phyloP scores from a whole-genome alignment of 2,797 vertebrate species.

The Gadopsis marmoratus region DNA sequence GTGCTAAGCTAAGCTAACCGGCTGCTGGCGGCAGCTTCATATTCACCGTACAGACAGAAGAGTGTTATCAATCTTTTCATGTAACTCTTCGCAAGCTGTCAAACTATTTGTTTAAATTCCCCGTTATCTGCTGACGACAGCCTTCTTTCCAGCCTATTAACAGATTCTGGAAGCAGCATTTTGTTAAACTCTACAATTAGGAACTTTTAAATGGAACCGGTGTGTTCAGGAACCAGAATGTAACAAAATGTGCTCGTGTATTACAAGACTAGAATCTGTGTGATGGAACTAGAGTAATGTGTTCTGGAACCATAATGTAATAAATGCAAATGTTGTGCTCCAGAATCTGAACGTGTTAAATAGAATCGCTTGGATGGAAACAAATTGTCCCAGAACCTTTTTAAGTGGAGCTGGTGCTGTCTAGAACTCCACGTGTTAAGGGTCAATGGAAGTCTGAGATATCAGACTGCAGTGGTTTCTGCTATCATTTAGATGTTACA shows the following conservation, averaged over 20 bases:
- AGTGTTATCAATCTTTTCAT: background rate
- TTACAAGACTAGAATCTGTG: background rate
- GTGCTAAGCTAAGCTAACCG: background rate
- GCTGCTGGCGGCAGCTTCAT: background rate
- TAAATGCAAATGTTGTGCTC: too few species aligned
- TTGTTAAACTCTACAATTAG: background rate
- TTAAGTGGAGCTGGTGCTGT: background rate
- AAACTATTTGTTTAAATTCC: background rate
- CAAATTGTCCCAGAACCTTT: background rate
- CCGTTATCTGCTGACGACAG: background rate
- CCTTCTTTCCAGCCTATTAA: background rate
- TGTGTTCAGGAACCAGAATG: background rate
- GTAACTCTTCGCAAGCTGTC: background rate
- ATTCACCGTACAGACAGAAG: background rate
- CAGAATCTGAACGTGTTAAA: background rate
- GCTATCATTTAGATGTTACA: background rate
- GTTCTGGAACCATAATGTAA: background rate
- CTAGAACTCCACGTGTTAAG: background rate
- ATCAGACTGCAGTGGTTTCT: background rate
- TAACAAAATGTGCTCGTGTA: background rate
- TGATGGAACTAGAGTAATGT: background rate
- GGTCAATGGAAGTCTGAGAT: background rate
- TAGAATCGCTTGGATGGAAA: background rate
- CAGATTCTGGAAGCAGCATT: background rate
- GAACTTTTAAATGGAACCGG: background rate